Conservation (phyloP, 2,888 invertebrate species). For the Campopleginae sp. region DNA sequence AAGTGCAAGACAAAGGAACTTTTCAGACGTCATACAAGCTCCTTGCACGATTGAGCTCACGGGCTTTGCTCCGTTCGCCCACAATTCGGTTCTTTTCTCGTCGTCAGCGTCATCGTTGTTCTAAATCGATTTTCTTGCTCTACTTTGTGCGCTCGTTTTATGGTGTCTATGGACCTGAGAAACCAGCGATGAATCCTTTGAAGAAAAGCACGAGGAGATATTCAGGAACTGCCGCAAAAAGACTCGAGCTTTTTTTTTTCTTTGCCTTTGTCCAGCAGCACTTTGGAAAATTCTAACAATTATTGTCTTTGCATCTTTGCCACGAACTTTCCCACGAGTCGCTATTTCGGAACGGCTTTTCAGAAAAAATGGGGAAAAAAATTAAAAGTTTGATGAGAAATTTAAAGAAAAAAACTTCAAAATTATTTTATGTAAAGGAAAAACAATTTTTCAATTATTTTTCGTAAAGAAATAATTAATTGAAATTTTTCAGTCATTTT, state of each 20-base stretch:
- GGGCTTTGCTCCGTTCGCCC: constrained; percentile 48
- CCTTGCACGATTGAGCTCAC: constrained; percentile 21
- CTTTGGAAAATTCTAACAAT: constrained; percentile 38
- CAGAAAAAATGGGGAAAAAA: too few relatives aligned
- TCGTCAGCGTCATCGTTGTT: constrained; percentile 30
- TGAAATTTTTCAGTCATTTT: too few relatives aligned
- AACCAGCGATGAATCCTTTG: constrained; percentile 21
- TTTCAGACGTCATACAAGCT: constrained; percentile 24
- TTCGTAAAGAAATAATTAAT: too few relatives aligned
- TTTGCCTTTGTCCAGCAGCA: constrained; percentile 23
- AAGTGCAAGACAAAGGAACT: constrained; percentile 55
- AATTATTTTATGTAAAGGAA: too few relatives aligned
- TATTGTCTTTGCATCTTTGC: constrained; percentile 35
- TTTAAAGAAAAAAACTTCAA: too few relatives aligned
- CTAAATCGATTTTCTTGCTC: constrained; percentile 57
- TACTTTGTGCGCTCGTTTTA: constrained; percentile 53
- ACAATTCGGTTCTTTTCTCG: constrained; percentile 37
- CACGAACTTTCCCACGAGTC: background rate
- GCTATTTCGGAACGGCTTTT: too few relatives aligned
- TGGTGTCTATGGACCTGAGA: constrained; percentile 3
- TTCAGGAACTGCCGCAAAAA: background rate
- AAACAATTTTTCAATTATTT: too few relatives aligned
- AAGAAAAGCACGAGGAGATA: background rate
- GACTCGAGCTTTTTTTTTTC: constrained; percentile 17
- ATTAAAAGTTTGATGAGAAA: too few relatives aligned